Evolutionary conservation across 2,888 invertebrate genomes (phyloP).

Genomic region (Leucoptera coffeella): DNA sequence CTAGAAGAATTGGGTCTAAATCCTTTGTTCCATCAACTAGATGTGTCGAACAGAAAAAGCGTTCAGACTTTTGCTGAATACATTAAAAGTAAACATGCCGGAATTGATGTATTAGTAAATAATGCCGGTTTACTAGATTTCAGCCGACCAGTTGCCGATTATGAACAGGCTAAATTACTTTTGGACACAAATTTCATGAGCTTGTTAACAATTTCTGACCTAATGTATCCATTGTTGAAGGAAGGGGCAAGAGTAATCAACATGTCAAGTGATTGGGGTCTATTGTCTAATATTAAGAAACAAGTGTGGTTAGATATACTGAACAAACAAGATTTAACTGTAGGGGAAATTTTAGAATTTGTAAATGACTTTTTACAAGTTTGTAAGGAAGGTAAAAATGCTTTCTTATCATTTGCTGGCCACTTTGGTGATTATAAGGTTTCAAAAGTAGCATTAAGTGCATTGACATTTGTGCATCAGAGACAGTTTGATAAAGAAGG

Average conservation of each 20-base stretch:
- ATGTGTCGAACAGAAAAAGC: slow-evolving; percentile 59
- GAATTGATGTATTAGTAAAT: slow-evolving; percentile 69
- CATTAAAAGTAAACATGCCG: slow-evolving; percentile 56
- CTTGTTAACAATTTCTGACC: slow-evolving; percentile 57
- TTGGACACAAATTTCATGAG: slow-evolving; percentile 66
- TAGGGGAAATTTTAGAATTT: slow-evolving; percentile 43
- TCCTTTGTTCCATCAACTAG: slow-evolving; percentile 63
- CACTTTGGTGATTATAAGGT: slow-evolving; percentile 45
- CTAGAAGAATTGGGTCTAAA: slow-evolving; percentile 52
- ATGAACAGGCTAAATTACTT: slow-evolving; percentile 65
- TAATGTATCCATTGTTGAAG: slow-evolving; percentile 64
- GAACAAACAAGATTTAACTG: slow-evolving; percentile 37
- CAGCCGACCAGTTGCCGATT: slow-evolving; percentile 56
- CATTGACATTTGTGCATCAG: slow-evolving; percentile 42
- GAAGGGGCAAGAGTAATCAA: slow-evolving; percentile 71
- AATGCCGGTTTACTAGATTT: slow-evolving; percentile 72
- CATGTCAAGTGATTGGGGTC: slow-evolving; percentile 59
- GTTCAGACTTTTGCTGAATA: slow-evolving; percentile 53
- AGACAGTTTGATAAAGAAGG: slow-evolving; percentile 40
- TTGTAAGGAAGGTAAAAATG: slow-evolving; percentile 33
- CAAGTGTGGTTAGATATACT: slow-evolving; percentile 37
- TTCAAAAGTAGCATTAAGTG: slow-evolving; percentile 42
- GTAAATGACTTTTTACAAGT: slow-evolving; percentile 54
- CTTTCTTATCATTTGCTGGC: slow-evolving; percentile 35
- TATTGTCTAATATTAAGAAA: slow-evolving; percentile 37